These are phyloP conservation scores for Tringa solitaria DNA, from an alignment of 2,113 vertebrate genomes.

Conservation along the genomic window DNA sequence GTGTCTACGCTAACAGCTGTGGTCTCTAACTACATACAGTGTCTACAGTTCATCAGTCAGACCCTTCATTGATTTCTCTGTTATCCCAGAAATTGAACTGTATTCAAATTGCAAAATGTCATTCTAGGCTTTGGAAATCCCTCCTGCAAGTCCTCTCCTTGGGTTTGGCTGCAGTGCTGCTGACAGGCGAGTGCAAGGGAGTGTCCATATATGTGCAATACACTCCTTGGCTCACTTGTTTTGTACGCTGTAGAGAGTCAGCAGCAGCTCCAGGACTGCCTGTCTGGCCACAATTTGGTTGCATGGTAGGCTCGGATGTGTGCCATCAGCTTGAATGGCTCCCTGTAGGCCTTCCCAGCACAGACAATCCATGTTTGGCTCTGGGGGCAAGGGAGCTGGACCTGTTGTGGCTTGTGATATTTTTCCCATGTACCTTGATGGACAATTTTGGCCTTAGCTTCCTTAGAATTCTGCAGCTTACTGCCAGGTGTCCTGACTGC, in stretches of 20 bases:
- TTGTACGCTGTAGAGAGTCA: not conserved
- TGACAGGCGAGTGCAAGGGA: not conserved
- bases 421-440: not conserved
- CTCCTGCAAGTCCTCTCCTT: not conserved
- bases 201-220: rapidly evolving
- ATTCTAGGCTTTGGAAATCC: not conserved
- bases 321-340: not conserved
- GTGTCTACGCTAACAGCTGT: not conserved
- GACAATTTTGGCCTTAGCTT: not conserved
- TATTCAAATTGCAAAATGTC: not conserved
- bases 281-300: not conserved
- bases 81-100: not conserved
- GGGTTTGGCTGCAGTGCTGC: not conserved
- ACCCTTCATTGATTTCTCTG: not conserved
- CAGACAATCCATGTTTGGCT: not conserved
- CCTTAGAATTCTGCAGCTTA: not conserved
- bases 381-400: not conserved
- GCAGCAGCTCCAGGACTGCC: not conserved
- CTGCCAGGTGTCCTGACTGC: not conserved
- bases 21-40: not conserved
- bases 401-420: not conserved
- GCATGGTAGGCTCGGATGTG: not conserved
- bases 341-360: rapidly evolving
- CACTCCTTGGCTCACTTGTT: not conserved
- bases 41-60: not conserved